phyloP scores from a whole-genome alignment of 2,113 vertebrate genomes.

The Dissostichus mawsoni region DNA sequence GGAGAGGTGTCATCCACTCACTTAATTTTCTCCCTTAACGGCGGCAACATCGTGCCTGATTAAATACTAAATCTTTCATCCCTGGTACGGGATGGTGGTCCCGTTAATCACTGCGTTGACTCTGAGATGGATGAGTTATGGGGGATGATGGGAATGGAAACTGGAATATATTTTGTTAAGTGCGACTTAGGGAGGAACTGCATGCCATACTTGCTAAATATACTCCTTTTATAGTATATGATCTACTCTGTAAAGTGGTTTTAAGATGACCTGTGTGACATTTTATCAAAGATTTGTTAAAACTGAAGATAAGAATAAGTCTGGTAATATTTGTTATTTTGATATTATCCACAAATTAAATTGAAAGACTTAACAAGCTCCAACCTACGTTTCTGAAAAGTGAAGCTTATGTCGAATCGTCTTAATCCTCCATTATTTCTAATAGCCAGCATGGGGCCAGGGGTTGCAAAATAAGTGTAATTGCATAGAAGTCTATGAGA shows the following conservation, averaged over 20 bases:
- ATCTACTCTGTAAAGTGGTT: neutral
- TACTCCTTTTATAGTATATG: neutral
- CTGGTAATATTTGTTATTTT: neutral
- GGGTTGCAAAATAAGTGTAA: too few relatives aligned
- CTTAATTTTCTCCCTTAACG: constrained; percentile 42
- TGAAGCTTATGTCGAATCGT: too few relatives aligned
- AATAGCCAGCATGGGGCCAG: too few relatives aligned
- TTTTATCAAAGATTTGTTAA: neutral
- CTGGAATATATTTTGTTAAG: constrained; percentile 30
- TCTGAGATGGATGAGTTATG: constrained; percentile 40
- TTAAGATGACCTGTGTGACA: neutral
- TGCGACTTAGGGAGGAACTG: neutral
- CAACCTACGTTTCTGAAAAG: too few relatives aligned
- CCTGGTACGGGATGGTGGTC: constrained; percentile 27
- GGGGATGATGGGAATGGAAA: constrained; percentile 19
- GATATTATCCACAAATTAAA: neutral
- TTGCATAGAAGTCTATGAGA: too few relatives aligned
- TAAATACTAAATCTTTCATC: constrained; percentile 76
- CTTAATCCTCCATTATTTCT: too few relatives aligned
- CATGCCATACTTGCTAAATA: neutral
- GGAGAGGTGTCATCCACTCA: constrained; percentile 49
- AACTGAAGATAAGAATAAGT: neutral
- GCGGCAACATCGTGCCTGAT: constrained; percentile 61
- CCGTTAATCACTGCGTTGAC: constrained; percentile 58
- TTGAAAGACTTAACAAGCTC: too few relatives aligned